A percentile compares a stretch with the other conserved stretches of the same genome.
These are phyloP conservation scores for Frankliniella fusca DNA, from an alignment of 2,888 invertebrate species.

Conservation along the genomic window DNA sequence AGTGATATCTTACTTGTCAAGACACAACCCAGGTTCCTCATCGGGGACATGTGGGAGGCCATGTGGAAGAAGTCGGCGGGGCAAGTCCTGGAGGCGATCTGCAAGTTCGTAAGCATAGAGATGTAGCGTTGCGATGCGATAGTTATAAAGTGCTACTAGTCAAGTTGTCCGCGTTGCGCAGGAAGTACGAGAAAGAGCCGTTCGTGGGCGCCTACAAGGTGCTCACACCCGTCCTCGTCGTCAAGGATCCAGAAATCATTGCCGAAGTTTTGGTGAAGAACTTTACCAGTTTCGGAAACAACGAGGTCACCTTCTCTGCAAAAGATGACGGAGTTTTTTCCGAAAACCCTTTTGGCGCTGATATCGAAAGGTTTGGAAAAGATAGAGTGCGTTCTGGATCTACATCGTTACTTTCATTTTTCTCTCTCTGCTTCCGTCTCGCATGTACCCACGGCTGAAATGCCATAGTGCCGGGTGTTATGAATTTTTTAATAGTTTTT, in stretches of 20 bases:
- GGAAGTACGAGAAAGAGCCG: background rate
- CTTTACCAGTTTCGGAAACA: background rate
- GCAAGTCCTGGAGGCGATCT: background rate
- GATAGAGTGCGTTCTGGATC: too few species aligned
- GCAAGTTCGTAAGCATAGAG: background rate
- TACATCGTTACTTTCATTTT: too few species aligned
- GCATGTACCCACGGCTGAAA: too few species aligned
- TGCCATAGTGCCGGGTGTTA: too few species aligned
- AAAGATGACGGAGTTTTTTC: background rate
- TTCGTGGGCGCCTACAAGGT: background rate
- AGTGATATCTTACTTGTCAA: background rate
- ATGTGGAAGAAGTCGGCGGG: background rate
- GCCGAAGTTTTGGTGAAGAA: background rate
- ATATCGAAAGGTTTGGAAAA: background rate
- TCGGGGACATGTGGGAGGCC: background rate
- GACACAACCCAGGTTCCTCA: background rate
- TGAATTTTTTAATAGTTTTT: too few species aligned
- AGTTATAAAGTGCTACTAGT: background rate
- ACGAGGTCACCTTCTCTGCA: background rate
- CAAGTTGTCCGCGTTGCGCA: background rate
- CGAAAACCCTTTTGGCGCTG: background rate
- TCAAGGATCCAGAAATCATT: background rate
- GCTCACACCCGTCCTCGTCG: background rate
- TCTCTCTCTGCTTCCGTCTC: too few species aligned
- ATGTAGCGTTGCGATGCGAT: background rate